Conservation (phyloP, 2,888 invertebrate species). For the Pseudococcus jackbeardsleyi region DNA sequence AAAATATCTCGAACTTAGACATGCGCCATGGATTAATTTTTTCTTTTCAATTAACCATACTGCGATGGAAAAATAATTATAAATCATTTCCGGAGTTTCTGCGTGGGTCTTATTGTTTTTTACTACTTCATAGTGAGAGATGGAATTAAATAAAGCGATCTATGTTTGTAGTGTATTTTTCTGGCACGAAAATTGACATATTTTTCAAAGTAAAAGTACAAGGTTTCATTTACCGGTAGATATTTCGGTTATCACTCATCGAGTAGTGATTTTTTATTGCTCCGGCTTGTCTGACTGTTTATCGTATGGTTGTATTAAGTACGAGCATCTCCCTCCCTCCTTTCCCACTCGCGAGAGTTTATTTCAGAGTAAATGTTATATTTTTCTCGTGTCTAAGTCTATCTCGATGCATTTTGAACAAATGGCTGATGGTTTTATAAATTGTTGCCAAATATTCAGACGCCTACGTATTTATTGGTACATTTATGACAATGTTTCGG, state of each 20-base stretch:
- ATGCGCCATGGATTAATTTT: background rate
- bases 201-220: background rate
- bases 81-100: conserved; percentile 16
- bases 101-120: background rate
- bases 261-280: conserved; percentile 30
- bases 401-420: conserved; percentile 8
- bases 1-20: background rate
- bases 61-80: background rate
- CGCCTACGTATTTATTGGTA: background rate
- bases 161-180: background rate
- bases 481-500: too few relatives aligned
- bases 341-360: background rate
- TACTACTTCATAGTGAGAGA: background rate
- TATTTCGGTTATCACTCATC: conserved; percentile 50
- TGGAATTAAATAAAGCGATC: background rate
- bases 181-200: conserved; percentile 45
- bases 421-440: background rate
- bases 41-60: background rate
- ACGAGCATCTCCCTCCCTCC: background rate
- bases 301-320: background rate
- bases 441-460: conserved; percentile 1
- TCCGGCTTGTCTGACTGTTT: background rate
- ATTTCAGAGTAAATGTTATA: background rate
- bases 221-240: conserved; percentile 32
- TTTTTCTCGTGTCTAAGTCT: background rate